These are phyloP conservation scores for Chaetorhynchus papuensis DNA, from an alignment of 2,113 vertebrate genomes.

Conservation along the genomic window DNA sequence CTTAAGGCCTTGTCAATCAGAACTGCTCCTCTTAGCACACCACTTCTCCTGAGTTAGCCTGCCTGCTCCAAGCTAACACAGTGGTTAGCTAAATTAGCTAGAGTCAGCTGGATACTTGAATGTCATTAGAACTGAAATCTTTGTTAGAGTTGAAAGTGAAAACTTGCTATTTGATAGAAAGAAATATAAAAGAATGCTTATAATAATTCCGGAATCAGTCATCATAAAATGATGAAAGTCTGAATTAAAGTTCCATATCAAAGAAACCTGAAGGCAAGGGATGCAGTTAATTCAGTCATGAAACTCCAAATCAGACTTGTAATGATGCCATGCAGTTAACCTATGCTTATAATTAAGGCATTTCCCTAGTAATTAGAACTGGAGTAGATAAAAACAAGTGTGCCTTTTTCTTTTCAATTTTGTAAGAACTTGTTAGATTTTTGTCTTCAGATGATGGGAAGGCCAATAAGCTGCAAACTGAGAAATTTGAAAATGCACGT, in stretches of 20 bases:
- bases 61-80: background rate
- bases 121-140: background rate
- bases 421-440: background rate
- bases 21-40: background rate
- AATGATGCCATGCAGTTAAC: background rate
- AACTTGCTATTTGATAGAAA: background rate
- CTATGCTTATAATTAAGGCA: background rate
- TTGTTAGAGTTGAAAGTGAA: background rate
- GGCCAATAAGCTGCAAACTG: background rate
- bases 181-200: background rate
- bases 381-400: background rate
- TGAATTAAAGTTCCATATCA: constrained; percentile 4
- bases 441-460: background rate
- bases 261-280: constrained; percentile 7
- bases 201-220: background rate
- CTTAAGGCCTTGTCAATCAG: background rate
- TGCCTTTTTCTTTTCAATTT: background rate
- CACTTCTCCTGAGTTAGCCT: background rate
- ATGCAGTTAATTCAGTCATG: background rate
- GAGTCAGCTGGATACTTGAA: background rate
- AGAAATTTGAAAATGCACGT: background rate
- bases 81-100: background rate
- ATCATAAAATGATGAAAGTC: background rate
- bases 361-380: background rate
- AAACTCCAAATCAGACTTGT: background rate